Percentiles rank a stretch among this genome's conserved stretches.
phyloP scores from a whole-genome alignment of 2,113 vertebrate genomes.

The Parus major region DNA sequence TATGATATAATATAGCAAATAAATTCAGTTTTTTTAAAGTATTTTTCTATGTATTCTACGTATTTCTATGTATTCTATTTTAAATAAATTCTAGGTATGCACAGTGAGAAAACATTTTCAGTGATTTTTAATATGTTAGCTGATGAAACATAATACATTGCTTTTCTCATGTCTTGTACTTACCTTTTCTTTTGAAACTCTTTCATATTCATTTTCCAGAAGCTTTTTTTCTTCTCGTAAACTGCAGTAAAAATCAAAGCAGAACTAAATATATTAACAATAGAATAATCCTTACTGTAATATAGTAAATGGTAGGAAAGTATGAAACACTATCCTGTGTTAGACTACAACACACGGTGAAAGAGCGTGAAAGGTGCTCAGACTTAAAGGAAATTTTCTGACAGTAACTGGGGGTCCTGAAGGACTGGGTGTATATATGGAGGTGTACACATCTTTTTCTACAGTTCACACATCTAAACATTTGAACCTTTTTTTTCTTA shows the following conservation, averaged over 20 bases:
- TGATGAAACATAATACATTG: not conserved
- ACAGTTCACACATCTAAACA: not conserved
- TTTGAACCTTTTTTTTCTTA: not conserved
- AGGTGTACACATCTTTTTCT: not conserved
- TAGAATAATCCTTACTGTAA: not conserved
- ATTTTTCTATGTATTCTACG: not conserved
- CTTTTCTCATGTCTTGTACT: slow-evolving; percentile 62
- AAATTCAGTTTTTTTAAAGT: not conserved
- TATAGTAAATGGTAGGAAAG: not conserved
- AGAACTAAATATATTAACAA: not conserved
- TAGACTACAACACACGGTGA: not conserved
- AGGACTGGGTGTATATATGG: not conserved
- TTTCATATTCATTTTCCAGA: slow-evolving; percentile 80
- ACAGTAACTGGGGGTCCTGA: not conserved
- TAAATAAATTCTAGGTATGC: not conserved
- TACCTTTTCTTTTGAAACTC: slow-evolving; percentile 80
- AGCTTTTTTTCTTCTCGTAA: slow-evolving; percentile 84
- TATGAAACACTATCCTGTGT: not conserved
- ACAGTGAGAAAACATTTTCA: not conserved
- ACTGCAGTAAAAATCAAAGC: slow-evolving; percentile 52
- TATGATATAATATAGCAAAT: not conserved
- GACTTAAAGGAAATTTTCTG: not conserved
- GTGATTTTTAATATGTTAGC: not conserved
- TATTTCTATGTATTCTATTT: not conserved
- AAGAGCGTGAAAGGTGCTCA: not conserved